Percentiles rank a stretch among this genome's conserved stretches.
These are phyloP conservation scores for Stegastes partitus DNA, from an alignment of 2,113 vertebrate genomes.

Conservation along the genomic window DNA sequence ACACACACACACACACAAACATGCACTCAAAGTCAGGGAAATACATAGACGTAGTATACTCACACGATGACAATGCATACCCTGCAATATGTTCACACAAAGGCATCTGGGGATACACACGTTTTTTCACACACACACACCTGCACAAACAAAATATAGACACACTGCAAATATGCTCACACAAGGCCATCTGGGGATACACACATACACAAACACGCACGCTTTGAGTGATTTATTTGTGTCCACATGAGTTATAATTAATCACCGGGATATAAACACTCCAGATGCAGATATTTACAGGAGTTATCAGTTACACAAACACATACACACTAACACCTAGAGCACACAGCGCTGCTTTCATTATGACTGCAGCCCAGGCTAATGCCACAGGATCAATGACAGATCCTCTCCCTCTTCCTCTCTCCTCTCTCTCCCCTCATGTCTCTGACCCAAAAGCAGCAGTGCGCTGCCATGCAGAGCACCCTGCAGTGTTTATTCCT, in stretches of 20 bases:
- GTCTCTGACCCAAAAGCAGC: conserved; percentile 73
- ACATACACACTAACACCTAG: conserved; percentile 17
- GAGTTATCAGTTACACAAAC: conserved; percentile 45
- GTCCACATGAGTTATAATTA: conserved; percentile 71
- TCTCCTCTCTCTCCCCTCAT: conserved; percentile 34
- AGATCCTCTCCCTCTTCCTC: conserved; percentile 46
- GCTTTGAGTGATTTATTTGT: conserved; percentile 67
- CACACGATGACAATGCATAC: conserved; percentile 51
- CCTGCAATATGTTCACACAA: conserved; percentile 46
- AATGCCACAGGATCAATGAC: conserved; percentile 80
- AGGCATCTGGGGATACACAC: conserved; percentile 24
- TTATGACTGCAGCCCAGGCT: conserved; percentile 68
- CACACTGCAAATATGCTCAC: conserved; percentile 31
- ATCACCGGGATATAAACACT: conserved; percentile 61
- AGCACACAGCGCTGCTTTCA: conserved; percentile 48
- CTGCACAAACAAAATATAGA: conserved; percentile 39
- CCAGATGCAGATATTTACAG: conserved; percentile 67
- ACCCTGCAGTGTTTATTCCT: conserved; percentile 60
- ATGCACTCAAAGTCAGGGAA: conserved; percentile 25
- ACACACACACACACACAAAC: conserved; percentile 38
- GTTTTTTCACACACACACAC: conserved; percentile 6
- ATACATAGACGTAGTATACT: conserved; percentile 19
- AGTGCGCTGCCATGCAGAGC: conserved; percentile 45
- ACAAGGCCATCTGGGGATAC: conserved; percentile 49
- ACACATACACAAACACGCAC: conserved; percentile 17